Percentiles rank a stretch among this genome's conserved stretches.
phyloP scores from a whole-genome alignment of 2,797 vertebrate genomes.

The Garrulus glandarius region DNA sequence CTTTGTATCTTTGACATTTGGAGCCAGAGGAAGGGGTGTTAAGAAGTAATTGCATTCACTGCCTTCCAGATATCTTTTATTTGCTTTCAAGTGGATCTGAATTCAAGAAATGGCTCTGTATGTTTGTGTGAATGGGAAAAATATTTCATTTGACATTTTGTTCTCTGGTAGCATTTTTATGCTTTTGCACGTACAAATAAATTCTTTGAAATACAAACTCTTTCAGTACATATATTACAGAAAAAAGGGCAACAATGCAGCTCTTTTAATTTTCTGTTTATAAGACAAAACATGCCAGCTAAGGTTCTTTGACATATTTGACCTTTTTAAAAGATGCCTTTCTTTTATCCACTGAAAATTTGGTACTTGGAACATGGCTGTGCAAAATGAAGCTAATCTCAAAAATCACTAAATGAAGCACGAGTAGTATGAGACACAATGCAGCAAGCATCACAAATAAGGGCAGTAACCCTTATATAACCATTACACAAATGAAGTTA shows the following conservation, averaged over 20 bases:
- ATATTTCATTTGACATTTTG: slow-evolving; percentile 52
- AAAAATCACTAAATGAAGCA: neutral
- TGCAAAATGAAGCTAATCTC: neutral
- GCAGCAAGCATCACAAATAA: neutral
- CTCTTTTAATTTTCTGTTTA: neutral
- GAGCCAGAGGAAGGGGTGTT: slow-evolving; percentile 29
- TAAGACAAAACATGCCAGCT: neutral
- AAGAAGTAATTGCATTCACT: slow-evolving; percentile 43
- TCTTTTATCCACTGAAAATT: neutral
- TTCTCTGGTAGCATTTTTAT: slow-evolving; percentile 18
- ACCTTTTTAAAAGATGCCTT: neutral
- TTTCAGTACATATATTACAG: neutral
- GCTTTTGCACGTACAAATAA: neutral
- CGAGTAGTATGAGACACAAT: neutral
- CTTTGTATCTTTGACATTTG: slow-evolving; percentile 59
- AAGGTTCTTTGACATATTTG: neutral
- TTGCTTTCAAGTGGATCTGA: slow-evolving; percentile 27
- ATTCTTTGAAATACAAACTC: neutral
- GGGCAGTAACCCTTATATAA: neutral
- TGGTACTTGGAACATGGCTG: neutral
- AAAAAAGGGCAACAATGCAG: neutral
- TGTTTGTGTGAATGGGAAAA: neutral
- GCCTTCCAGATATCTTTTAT: slow-evolving; percentile 53
- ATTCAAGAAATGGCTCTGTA: slow-evolving; percentile 8
- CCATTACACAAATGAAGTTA: neutral